Evolutionary conservation across 1,140 invertebrate species (phyloP), one percentile per base, ranked within the genome.

Genomic region (Stegodyphus mimosarum): DNA sequence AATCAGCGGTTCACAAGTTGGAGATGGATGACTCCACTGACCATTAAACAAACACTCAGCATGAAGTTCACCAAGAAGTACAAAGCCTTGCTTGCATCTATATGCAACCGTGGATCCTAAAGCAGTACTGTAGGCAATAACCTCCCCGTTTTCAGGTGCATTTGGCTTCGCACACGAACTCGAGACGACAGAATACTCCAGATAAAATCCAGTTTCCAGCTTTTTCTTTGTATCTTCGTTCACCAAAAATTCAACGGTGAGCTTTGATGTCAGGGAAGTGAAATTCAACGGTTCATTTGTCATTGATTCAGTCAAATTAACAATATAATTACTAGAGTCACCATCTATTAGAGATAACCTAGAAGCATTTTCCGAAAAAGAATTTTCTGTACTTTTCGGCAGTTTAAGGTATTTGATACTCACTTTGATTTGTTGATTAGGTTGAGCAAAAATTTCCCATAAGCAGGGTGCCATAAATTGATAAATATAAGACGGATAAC

Each of bases 361-460:
- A 18, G 75, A 75, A 55, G 13, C 70, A 17, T 79, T 84, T 18
- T 80, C 73, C 9, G 71, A 51, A 63, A 66, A 78, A 13, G 63
- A 71, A 50, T 86, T 79, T 53, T 74, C 72, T 13, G 51, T n/a
- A 13, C 5, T 48, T 11, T 75, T 83, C n/a, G 86, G 81, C 52
- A 87, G 18, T 17, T 80, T 69, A 10, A 87, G 51, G 67, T 83
- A 83, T 15, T 73, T 74, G 15, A 74, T 51, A 51, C 75, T 80
- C 9, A 64, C 72, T 69, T 79, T 83, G 13, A 55, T 64, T 60
- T 79, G 72, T 49, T 87, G 73, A 2, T 66, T 63, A 6, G 71
- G 15, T 17, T 81, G 66, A n/a, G 87, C 73, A 15, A 51, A 33
- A n/a, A 88, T 80, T 51, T 83, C 60, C 87, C 87, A 88, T 50